phyloP scores from a whole-genome alignment of 2,888 invertebrate species.

The Cylloceria caligata region DNA sequence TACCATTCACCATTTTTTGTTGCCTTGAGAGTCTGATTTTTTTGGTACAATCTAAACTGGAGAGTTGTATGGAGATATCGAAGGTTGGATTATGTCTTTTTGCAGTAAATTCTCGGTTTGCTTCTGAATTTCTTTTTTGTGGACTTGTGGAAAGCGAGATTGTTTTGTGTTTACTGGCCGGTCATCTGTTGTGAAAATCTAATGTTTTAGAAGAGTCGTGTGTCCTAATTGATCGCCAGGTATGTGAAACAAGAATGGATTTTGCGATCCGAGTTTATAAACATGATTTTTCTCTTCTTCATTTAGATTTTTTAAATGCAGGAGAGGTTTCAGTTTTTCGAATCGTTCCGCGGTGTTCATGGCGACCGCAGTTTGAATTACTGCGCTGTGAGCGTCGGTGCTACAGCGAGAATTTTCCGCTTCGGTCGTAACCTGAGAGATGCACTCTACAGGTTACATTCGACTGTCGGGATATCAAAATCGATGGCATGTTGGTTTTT shows the following conservation, averaged over 20 bases:
- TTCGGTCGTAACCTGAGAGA: not conserved
- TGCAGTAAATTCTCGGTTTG: conserved; percentile 25
- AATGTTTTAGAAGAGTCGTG: conserved; percentile 17
- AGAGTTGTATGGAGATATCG: conserved; percentile 24
- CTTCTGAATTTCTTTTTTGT: conserved; percentile 30
- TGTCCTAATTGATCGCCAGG: conserved; percentile 34
- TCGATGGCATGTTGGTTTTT: not conserved
- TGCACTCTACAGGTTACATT: not conserved
- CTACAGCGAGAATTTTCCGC: conserved; percentile 3
- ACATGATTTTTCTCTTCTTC: conserved; percentile 43
- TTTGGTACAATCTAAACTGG: conserved; percentile 46
- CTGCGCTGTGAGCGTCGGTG: conserved; percentile 54
- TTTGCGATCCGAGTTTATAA: not conserved
- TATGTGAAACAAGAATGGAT: conserved; percentile 10
- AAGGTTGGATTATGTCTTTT: conserved; percentile 40
- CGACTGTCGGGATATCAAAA: not conserved
- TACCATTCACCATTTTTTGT: conserved; percentile 29
- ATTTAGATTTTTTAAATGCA: conserved; percentile 30
- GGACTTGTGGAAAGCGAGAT: conserved; percentile 37
- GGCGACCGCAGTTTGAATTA: not conserved
- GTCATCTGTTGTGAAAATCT: conserved; percentile 35
- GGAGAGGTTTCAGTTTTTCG: conserved; percentile 21
- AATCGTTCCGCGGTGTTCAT: conserved; percentile 5
- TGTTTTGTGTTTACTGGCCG: conserved; percentile 46
- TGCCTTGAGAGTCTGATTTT: conserved; percentile 26